These are phyloP conservation scores for Poecilia picta DNA, from an alignment of 2,797 vertebrate genomes.

Conservation along the genomic window DNA sequence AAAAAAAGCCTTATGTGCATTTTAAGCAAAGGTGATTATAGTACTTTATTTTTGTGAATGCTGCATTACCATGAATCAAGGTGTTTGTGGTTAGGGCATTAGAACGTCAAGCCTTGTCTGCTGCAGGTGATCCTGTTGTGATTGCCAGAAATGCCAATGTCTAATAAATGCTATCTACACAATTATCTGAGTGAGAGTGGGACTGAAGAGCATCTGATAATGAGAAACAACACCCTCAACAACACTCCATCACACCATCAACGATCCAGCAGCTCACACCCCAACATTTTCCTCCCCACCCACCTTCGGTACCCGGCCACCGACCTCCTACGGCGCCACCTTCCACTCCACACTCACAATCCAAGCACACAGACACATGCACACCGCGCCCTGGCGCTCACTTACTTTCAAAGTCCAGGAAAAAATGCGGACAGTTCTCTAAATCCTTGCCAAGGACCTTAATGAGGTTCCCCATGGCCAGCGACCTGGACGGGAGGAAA, in stretches of 20 bases:
- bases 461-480: slow-evolving; percentile 98
- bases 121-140: background rate
- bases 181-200: slow-evolving; percentile 48
- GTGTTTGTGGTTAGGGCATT: background rate
- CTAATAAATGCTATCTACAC: slow-evolving; percentile 10
- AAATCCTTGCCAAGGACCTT: slow-evolving; percentile 99
- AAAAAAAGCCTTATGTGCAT: background rate
- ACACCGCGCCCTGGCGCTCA: slow-evolving; percentile 74
- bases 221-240: slow-evolving; percentile 71
- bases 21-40: background rate
- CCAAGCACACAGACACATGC: slow-evolving; percentile 67
- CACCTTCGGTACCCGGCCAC: slow-evolving; percentile 39
- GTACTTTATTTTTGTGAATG: background rate
- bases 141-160: background rate
- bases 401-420: slow-evolving; percentile 99
- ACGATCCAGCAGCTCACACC: slow-evolving; percentile 54
- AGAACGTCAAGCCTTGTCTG: background rate
- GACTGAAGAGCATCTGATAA: slow-evolving; percentile 70
- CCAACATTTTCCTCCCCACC: slow-evolving; percentile 25
- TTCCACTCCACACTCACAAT: slow-evolving; percentile 64
- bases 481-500: slow-evolving; percentile 88
- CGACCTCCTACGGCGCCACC: slow-evolving; percentile 58
- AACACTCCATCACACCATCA: slow-evolving; percentile 67
- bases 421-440: slow-evolving; percentile 99
- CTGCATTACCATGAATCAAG: background rate